Base-by-base conservation (phyloP, 2,888 invertebrate genomes). In the Helobdella robusta region DNA sequence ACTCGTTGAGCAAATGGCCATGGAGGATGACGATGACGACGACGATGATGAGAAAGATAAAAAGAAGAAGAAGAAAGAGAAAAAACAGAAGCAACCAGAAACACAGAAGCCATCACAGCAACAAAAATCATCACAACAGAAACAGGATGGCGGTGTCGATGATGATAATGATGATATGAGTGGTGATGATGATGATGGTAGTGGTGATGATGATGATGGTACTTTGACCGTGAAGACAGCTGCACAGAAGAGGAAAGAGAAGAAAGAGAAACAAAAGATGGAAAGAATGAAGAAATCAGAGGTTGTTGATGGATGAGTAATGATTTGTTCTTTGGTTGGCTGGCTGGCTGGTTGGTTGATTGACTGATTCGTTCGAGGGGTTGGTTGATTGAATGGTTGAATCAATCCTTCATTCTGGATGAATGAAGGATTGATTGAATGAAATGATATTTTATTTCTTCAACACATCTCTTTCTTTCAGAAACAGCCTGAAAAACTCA, bases 201-300 rank as follows among this genome's bases (percentile, higher is more conserved):
- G 32, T 2, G 68, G 63, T 11, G 68, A 68, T 0, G 66, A 59
- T 18, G 70, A 65, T 11, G 68, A 67, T 5, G 67, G 64, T 15
- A 67, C 28, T 4, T 25, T 35, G 18, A 68, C 68, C 18, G 68
- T 72, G 15, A 72, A 72, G 58, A 68, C 72, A 15, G 69, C 70
- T 15, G 72, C 72, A 23, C 72, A 72, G 66, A 67, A 80, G 89
- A 72, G 93, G 92, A 78, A 87, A 73, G 92, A 94, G 77, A 83
- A 85, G 69, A 91, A 89, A 75, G 91, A 89, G 71, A 86, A 85
- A 76, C 91, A 88, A 78, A 93, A 91, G 34, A 30, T 59, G 3
- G 59, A 64, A 36, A 66, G 62, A 23, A 52, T 40, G 30, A 64
- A 59, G n/a, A 63, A 66, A 35, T 66, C 59, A 23, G 66, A 67